Conservation (phyloP, 2,797 vertebrate genomes). For the Rhinoraja longicauda region DNA sequence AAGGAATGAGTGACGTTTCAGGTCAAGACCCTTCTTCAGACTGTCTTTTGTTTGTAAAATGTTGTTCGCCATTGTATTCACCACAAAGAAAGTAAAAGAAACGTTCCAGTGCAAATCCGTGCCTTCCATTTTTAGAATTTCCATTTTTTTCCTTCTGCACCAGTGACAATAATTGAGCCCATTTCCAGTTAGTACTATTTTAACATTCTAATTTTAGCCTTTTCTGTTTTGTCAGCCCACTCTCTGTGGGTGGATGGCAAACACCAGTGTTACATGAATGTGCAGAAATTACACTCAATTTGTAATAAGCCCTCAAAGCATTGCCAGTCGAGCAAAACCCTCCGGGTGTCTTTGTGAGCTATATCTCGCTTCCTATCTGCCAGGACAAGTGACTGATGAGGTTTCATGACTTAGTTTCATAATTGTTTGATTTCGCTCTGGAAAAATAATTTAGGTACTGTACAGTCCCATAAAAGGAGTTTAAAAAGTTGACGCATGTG, state of each 20-base stretch:
- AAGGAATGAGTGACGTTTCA: too few species aligned
- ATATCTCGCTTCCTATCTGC: not conserved
- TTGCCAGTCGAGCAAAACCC: not conserved
- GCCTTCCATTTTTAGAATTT: conserved; percentile 33
- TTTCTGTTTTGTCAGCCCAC: conserved; percentile 26
- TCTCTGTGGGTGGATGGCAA: not conserved
- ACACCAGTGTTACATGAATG: not conserved
- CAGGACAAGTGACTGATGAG: conserved; percentile 22
- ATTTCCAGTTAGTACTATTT: conserved; percentile 22
- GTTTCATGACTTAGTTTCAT: conserved; percentile 18
- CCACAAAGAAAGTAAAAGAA: not conserved
- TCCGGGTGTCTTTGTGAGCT: not conserved
- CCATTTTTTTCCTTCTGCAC: not conserved
- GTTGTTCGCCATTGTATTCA: not conserved
- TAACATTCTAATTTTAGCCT: conserved; percentile 16
- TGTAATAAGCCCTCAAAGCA: not conserved
- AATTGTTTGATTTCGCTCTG: not conserved
- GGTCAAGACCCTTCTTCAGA: too few species aligned
- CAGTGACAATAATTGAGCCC: conserved; percentile 28
- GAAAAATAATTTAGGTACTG: not conserved
- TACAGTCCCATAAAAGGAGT: not conserved
- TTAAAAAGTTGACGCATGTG: not conserved
- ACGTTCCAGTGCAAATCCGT: not conserved
- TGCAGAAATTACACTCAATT: not conserved
- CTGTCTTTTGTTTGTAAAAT: not conserved